Evolutionary conservation across 2,797 vertebrate species (phyloP).

Genomic region (Paedocypris micromegethes): DNA sequence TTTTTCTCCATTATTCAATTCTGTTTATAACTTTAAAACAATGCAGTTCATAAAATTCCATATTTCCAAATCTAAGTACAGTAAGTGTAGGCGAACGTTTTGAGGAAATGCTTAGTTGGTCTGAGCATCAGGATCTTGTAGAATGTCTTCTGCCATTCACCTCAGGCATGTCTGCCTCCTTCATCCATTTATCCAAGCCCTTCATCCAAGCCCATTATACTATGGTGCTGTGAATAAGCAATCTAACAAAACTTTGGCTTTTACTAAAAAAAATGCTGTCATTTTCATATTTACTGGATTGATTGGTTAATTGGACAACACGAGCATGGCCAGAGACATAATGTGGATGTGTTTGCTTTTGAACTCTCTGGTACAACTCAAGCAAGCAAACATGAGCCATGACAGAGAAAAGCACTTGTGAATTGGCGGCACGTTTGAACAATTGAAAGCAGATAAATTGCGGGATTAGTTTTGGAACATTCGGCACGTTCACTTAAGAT

Average conservation of each 20-base stretch:
- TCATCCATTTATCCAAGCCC: neutral
- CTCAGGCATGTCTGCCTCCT: neutral
- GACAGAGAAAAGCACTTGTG: too few relatives aligned
- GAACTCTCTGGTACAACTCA: neutral
- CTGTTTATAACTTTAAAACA: too few relatives aligned
- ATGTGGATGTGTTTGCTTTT: neutral
- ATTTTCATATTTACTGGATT: slow-evolving; percentile 10
- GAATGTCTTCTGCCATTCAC: neutral
- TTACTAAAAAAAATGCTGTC: slow-evolving; percentile 7
- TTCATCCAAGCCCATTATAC: neutral
- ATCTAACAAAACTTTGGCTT: neutral
- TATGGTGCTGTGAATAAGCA: slow-evolving; percentile 2
- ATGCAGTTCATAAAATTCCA: too few relatives aligned
- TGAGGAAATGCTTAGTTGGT: neutral
- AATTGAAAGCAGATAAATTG: too few relatives aligned
- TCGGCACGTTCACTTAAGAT: too few relatives aligned
- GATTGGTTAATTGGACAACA: neutral
- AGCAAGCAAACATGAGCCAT: neutral
- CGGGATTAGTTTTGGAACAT: too few relatives aligned
- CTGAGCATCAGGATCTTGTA: slow-evolving; percentile 5
- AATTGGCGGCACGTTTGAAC: too few relatives aligned
- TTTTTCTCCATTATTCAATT: too few relatives aligned
- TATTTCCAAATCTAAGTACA: too few relatives aligned
- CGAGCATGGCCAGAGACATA: neutral
- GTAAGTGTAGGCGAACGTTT: too few relatives aligned